Evolutionary conservation across 37 sponge, comb jelly and placozoan genomes (phyloP), one percentile per base, ranked within the genome.

Genomic region (Ianthella basta): DNA sequence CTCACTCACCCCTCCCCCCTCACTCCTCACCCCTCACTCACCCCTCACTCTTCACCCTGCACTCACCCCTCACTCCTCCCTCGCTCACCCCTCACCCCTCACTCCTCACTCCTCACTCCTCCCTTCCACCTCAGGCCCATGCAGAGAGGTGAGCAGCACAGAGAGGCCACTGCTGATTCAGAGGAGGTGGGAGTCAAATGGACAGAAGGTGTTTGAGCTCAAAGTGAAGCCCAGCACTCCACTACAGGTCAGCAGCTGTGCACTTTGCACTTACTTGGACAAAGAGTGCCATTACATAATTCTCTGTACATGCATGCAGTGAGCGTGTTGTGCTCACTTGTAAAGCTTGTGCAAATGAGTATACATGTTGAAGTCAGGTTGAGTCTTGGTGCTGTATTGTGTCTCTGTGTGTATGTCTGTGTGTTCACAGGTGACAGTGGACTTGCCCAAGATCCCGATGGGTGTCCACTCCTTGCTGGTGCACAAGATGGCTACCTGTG

Each of bases 371-470:
- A n/a, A n/a, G n/a, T n/a, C n/a, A n/a, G n/a, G n/a, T n/a, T n/a
- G n/a, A n/a, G n/a, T n/a, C n/a, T n/a, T n/a, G n/a, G n/a, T n/a
- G n/a, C n/a, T n/a, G n/a, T n/a, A n/a, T n/a, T n/a, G n/a, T n/a
- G n/a, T n/a, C n/a, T n/a, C n/a, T n/a, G 27, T 27, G 63, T 61
- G 27, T 61, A 18, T 61, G 27, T 61, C 14, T 61, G 27, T 61
- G 63, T 61, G 27, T 36, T 70, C 72, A 34, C 53, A 75, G 78
- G 78, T 75, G n/a, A 21, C 37, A 16, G 78, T 75, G n/a, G 78
- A 75, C 25, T 23, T 75, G n/a, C 78, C 78, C 1, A 75, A 75
- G 10, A 53, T 41, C 20, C 78, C 78, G 18, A 75, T 53, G 18
- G 33, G 38, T 1, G 78, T 36, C 37, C 78, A 75, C 53, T 44